phyloP scores from a whole-genome alignment of 2,888 invertebrate species.

The Xanthorhoe designata region DNA sequence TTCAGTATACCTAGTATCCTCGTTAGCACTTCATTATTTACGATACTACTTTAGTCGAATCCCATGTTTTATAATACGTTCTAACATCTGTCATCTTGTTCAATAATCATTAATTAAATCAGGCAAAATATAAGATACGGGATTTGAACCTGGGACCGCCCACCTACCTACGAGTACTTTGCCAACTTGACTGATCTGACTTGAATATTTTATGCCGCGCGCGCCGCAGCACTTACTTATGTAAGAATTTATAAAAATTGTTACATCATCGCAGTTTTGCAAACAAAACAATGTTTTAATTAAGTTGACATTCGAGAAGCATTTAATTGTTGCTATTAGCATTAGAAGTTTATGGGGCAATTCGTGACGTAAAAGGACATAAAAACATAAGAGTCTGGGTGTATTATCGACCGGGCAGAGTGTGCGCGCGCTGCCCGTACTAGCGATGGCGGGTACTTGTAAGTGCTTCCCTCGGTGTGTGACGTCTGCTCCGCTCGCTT shows the following conservation, averaged over 20 bases:
- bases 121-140: slow-evolving; percentile 5
- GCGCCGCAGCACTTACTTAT: slow-evolving; percentile 1
- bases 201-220: slow-evolving; percentile 26
- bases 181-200: slow-evolving; percentile 6
- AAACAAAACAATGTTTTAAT: slow-evolving; percentile 25
- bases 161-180: slow-evolving; percentile 2
- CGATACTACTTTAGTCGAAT: no score
- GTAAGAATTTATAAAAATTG: slow-evolving; percentile 14
- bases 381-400: slow-evolving; percentile 83
- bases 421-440: slow-evolving; percentile 72
- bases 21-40: no score
- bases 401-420: slow-evolving; percentile 77
- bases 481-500: slow-evolving; percentile 27
- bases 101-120: no score
- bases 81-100: no score
- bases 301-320: slow-evolving; percentile 17
- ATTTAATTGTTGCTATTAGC: slow-evolving; percentile 39
- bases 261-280: slow-evolving; percentile 16
- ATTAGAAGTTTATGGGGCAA: slow-evolving; percentile 74
- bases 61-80: no score
- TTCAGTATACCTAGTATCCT: no score
- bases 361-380: slow-evolving; percentile 79
- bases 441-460: slow-evolving; percentile 13
- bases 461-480: slow-evolving; percentile 22
- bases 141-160: slow-evolving; percentile 18